phyloP scores from a whole-genome alignment of 2,113 vertebrate species.

The Onychostruthus taczanowskii region DNA sequence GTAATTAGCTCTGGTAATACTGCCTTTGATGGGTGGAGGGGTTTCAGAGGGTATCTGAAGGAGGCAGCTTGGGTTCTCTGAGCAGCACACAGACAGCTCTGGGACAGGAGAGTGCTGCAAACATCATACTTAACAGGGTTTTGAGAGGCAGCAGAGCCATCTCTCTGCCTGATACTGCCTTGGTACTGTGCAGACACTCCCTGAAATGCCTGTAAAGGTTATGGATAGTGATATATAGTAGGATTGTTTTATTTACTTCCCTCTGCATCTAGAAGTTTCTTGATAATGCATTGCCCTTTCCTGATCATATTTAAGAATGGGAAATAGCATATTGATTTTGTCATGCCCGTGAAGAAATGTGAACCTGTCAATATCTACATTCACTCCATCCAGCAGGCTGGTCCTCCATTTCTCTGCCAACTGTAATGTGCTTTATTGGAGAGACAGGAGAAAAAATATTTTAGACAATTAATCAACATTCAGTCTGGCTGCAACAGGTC shows the following conservation, averaged over 20 bases:
- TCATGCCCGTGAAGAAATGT: slow-evolving; percentile 31
- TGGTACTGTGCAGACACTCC: background rate
- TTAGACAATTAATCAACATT: slow-evolving; percentile 27
- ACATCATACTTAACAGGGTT: background rate
- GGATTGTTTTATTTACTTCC: slow-evolving; percentile 22
- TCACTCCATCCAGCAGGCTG: slow-evolving; percentile 7
- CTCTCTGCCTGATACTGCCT: background rate
- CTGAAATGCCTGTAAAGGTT: background rate
- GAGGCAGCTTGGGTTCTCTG: background rate
- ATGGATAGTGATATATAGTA: background rate
- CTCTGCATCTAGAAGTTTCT: slow-evolving; percentile 31
- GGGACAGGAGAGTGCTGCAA: background rate
- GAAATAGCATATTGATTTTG: slow-evolving; percentile 64
- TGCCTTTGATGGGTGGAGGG: background rate
- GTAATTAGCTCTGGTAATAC: background rate
- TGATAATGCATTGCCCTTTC: slow-evolving; percentile 40
- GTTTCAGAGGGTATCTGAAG: background rate
- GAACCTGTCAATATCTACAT: slow-evolving; percentile 28
- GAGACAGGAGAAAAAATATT: background rate
- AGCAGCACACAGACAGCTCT: background rate
- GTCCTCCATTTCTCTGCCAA: slow-evolving; percentile 13
- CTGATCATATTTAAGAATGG: slow-evolving; percentile 53
- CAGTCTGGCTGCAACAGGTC: background rate
- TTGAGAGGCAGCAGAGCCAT: background rate
- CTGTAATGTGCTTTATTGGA: slow-evolving; percentile 1